A percentile compares a stretch with the other conserved stretches of the same genome.
Conservation (phyloP, 2,888 invertebrate genomes). For the Hirtodrosophila confusa region DNA sequence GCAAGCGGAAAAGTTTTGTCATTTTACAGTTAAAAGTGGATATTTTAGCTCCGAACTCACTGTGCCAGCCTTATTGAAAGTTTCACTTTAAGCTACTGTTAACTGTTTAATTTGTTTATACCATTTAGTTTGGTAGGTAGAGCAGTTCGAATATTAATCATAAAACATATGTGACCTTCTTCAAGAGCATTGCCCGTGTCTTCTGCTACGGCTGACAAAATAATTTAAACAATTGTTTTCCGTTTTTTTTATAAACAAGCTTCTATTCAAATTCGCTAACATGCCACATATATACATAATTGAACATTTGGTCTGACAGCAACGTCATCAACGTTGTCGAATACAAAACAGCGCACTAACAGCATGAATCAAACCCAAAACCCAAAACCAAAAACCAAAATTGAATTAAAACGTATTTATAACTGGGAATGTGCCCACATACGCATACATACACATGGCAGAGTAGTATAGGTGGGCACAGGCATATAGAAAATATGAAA, state of each 20-base stretch:
- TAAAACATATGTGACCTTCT: constrained; percentile 51
- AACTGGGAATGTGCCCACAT: constrained; percentile 1
- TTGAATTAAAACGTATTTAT: constrained; percentile 52
- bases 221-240: constrained; percentile 64
- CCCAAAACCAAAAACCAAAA: constrained; percentile 35
- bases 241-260: constrained; percentile 7
- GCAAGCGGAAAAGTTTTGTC: constrained; percentile 18
- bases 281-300: constrained; percentile 52
- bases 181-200: constrained; percentile 61
- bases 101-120: constrained; percentile 6
- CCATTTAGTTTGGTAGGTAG: not conserved
- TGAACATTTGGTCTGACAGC: constrained; percentile 35
- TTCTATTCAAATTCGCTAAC: constrained; percentile 62
- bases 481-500: constrained; percentile 52
- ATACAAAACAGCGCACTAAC: constrained; percentile 42
- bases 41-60: constrained; percentile 14
- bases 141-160: constrained; percentile 16
- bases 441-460: not conserved
- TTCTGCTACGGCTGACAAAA: constrained; percentile 49
- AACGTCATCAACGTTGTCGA: constrained; percentile 51
- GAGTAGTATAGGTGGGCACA: not conserved
- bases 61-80: constrained; percentile 19
- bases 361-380: constrained; percentile 47
- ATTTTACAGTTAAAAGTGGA: constrained; percentile 13
- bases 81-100: constrained; percentile 1